These are phyloP conservation scores for Lemur catta DNA, from an alignment of 2,797 vertebrate genomes.

Conservation along the genomic window DNA sequence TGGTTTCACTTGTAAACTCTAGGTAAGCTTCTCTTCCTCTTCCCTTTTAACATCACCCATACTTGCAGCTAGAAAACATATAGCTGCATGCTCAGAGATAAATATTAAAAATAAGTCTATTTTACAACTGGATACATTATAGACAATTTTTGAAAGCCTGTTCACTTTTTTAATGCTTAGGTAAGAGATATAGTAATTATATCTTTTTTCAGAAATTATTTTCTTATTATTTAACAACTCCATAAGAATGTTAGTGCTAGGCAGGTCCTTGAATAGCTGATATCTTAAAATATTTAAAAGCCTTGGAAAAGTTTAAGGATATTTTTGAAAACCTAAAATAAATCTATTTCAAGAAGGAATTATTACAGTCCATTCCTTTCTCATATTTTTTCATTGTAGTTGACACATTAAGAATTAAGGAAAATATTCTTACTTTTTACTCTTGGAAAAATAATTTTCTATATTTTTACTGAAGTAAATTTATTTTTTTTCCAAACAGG, in stretches of 20 bases:
- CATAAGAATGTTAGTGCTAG: neutral
- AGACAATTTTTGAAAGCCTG: neutral
- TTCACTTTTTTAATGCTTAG: neutral
- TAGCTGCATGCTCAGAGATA: neutral
- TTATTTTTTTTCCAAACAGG: neutral
- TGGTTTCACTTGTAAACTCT: neutral
- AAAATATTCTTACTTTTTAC: neutral
- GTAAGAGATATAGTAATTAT: neutral
- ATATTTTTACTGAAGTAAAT: neutral
- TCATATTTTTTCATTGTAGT: neutral
- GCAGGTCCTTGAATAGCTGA: neutral
- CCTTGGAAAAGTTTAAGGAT: neutral
- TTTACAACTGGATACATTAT: neutral
- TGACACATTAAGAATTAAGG: neutral
- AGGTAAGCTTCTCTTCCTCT: neutral
- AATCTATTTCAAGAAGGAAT: neutral
- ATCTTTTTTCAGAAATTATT: neutral
- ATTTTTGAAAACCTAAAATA: neutral
- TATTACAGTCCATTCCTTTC: neutral
- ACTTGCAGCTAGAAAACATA: neutral
- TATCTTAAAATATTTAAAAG: neutral
- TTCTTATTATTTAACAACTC: neutral
- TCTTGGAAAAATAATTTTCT: constrained; percentile 27
- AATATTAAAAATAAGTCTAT: neutral
- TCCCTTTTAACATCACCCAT: neutral